phyloP scores from a whole-genome alignment of 2,888 invertebrate genomes.

The Acanthosepion lycidas region DNA sequence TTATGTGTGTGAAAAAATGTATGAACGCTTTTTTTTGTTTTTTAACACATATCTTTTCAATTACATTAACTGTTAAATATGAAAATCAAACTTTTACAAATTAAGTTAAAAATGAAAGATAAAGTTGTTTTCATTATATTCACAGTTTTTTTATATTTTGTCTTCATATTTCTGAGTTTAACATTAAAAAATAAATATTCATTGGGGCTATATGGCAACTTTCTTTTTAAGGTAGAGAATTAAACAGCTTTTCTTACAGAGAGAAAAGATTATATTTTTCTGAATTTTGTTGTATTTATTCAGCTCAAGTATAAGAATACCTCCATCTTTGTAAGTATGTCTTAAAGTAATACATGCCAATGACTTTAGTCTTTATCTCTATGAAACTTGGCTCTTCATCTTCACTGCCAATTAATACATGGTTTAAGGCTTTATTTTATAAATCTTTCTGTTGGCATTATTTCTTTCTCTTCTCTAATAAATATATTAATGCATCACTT shows the following conservation, averaged over 20 bases:
- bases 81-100: too few species aligned
- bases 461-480: too few species aligned
- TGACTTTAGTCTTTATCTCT: neutral
- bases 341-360: neutral
- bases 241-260: neutral
- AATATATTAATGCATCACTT: too few species aligned
- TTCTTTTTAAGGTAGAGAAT: neutral
- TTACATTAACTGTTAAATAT: too few species aligned
- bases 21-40: too few species aligned
- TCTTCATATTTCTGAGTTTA: neutral
- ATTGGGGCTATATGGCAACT: neutral
- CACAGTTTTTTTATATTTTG: neutral
- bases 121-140: neutral
- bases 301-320: constrained; percentile 3
- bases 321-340: neutral
- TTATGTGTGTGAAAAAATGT: too few species aligned
- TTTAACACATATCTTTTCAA: too few species aligned
- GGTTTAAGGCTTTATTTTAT: neutral
- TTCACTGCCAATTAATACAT: neutral
- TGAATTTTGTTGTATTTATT: constrained; percentile 24
- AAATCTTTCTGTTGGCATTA: too few species aligned
- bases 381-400: neutral
- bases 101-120: neutral
- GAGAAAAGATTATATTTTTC: neutral
- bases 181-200: neutral